Evolutionary conservation across 2,888 invertebrate species (phyloP).

Genomic region (Spilosoma lubricipeda): DNA sequence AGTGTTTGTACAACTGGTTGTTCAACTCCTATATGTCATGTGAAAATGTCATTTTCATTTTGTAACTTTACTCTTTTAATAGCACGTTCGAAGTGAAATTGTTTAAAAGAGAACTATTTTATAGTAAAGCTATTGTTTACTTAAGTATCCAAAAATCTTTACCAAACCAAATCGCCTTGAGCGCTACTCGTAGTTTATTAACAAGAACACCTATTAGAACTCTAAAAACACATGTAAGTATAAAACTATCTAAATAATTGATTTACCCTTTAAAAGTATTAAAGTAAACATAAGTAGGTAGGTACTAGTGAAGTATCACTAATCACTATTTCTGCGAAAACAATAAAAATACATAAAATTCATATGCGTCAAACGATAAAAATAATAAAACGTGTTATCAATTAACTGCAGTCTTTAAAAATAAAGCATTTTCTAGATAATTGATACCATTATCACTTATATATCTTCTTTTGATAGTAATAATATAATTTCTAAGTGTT

Average conservation of each 20-base stretch:
- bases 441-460: neutral
- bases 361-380: neutral
- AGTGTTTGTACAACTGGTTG: constrained; percentile 18
- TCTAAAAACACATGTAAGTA: neutral
- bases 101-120: no score
- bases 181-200: neutral
- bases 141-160: neutral
- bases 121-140: no score
- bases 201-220: neutral
- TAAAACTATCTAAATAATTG: neutral
- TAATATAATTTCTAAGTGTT: neutral
- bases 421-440: neutral
- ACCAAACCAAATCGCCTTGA: neutral
- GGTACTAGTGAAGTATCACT: neutral
- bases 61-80: neutral
- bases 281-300: neutral
- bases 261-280: neutral
- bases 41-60: constrained; percentile 8
- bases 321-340: neutral
- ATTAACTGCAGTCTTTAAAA: neutral
- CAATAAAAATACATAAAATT: neutral
- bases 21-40: neutral
- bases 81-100: neutral
- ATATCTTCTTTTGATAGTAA: neutral
- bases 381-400: neutral